Conservation (phyloP, 2,797 vertebrate species). For the Acrossocheilus fasciatus region DNA sequence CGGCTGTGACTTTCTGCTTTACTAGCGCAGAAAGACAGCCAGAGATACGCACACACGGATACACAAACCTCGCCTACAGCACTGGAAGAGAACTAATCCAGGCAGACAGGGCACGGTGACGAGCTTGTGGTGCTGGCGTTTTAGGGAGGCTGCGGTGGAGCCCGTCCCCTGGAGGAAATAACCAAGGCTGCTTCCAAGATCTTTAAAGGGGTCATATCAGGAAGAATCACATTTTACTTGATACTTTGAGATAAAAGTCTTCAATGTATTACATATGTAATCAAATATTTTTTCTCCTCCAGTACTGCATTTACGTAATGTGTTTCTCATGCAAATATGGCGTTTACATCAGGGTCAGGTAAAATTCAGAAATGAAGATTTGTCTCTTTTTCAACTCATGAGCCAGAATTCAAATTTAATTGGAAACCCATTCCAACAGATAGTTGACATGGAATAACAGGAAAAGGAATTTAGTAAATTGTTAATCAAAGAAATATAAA, state of each 20-base stretch:
- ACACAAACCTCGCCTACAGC: slow-evolving; percentile 67
- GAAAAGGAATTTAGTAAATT: neutral
- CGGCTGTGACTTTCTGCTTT: slow-evolving; percentile 38
- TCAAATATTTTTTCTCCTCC: neutral
- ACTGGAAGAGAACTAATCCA: slow-evolving; percentile 71
- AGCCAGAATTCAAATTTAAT: neutral
- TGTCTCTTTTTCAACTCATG: neutral
- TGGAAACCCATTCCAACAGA: neutral
- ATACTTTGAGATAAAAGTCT: slow-evolving; percentile 6
- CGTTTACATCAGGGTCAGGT: neutral
- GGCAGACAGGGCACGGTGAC: slow-evolving; percentile 78
- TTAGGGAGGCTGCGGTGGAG: slow-evolving; percentile 70
- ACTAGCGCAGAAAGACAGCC: slow-evolving; percentile 54
- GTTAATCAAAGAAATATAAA: neutral
- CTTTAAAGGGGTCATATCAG: slow-evolving; percentile 56
- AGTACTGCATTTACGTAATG: neutral
- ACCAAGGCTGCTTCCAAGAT: slow-evolving; percentile 69
- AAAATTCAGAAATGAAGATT: neutral
- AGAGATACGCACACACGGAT: slow-evolving; percentile 52
- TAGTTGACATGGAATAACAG: neutral
- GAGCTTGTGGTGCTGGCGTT: slow-evolving; percentile 74
- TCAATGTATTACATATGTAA: neutral
- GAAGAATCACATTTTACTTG: slow-evolving; percentile 38
- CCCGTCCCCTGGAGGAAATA: slow-evolving; percentile 69
- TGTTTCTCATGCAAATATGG: neutral